Conservation (phyloP, 30 jellyfish, hydroid and myxozoan species). For the Pelagia noctiluca region DNA sequence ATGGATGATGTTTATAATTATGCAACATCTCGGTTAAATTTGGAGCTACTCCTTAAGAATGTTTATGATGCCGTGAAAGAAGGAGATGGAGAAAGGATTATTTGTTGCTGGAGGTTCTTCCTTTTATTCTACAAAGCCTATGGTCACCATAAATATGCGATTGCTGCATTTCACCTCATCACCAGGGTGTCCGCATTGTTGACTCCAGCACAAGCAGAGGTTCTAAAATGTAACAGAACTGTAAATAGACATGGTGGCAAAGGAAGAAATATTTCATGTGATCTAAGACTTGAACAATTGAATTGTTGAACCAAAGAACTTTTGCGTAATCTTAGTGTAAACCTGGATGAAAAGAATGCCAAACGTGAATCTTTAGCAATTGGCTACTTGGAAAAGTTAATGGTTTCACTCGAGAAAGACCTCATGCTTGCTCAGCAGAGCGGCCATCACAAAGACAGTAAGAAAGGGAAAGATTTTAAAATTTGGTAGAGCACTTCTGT, state of each 20-base stretch:
- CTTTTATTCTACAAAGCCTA: not conserved
- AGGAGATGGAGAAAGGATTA: not conserved
- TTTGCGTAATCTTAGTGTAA: slow-evolving; percentile 13
- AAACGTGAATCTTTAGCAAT: not conserved
- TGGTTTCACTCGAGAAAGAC: not conserved
- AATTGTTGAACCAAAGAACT: slow-evolving; percentile 26
- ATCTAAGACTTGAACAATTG: slow-evolving; percentile 18
- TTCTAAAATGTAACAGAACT: slow-evolving; percentile 10
- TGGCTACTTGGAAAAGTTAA: not conserved
- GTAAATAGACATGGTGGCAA: slow-evolving; percentile 12
- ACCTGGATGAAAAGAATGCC: not conserved
- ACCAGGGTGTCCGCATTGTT: not conserved
- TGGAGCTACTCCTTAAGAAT: not conserved
- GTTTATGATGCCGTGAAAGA: not conserved
- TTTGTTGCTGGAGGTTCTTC: not conserved
- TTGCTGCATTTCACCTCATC: not conserved
- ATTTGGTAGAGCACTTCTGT: not conserved
- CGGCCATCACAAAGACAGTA: not conserved
- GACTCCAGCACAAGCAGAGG: slow-evolving; percentile 3
- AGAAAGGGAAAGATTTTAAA: not conserved
- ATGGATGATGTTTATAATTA: not conserved
- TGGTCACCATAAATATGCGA: not conserved
- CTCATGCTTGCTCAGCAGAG: not conserved
- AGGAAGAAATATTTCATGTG: slow-evolving; percentile 14
- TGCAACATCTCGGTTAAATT: not conserved